Conservation (phyloP, 2,888 invertebrate genomes). For the Conus canariensis region DNA sequence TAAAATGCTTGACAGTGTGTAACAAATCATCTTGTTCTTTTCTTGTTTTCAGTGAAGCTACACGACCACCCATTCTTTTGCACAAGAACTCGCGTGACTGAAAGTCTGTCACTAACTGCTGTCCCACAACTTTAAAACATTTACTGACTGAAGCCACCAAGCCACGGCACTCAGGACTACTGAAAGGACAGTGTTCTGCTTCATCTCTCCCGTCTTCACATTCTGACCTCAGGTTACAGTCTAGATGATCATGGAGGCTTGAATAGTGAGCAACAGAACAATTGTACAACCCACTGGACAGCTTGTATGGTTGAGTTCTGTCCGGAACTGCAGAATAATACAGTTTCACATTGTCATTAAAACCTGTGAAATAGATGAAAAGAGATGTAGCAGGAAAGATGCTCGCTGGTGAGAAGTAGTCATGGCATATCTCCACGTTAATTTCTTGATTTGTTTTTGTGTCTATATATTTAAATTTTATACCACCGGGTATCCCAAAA, state of each 20-base stretch:
- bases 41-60: background rate
- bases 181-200: no score
- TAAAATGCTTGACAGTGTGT: background rate
- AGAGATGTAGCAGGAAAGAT: no score
- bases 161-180: no score
- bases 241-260: background rate
- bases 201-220: no score
- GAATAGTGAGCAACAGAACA: constrained; percentile 29
- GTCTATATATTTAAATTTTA: no score
- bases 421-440: no score
- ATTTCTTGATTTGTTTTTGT: no score
- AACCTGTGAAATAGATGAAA: background rate
- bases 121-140: background rate
- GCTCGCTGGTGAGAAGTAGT: no score
- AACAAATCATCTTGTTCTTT: background rate
- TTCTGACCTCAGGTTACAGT: no score
- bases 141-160: background rate
- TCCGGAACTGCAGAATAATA: background rate
- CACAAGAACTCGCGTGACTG: no score
- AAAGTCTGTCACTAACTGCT: background rate
- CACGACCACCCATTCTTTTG: background rate
- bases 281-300: constrained; percentile 1
- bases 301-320: background rate
- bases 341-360: background rate
- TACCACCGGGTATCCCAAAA: no score